phyloP scores from a whole-genome alignment of 1,140 invertebrate species.

The Apis cerana region DNA sequence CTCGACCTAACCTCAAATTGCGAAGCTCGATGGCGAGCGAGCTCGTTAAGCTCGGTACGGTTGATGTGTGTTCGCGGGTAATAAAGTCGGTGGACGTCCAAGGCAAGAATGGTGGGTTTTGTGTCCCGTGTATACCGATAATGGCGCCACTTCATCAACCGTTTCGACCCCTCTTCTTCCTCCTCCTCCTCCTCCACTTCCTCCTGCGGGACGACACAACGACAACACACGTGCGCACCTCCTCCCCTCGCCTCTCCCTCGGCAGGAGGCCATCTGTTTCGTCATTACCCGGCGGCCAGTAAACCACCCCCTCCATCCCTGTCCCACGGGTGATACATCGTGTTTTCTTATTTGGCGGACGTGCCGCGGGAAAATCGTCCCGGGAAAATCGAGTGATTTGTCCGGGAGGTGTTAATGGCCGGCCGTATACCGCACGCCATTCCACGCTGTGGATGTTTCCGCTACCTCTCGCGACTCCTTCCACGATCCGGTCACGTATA shows the following conservation, averaged over 20 bases:
- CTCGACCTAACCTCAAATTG: constrained; percentile 25
- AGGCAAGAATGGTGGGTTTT: constrained; percentile 73
- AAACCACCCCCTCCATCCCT: constrained; percentile 76
- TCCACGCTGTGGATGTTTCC: background rate
- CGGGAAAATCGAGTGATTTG: constrained; percentile 82
- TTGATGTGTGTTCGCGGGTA: constrained; percentile 75
- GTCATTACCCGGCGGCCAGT: constrained; percentile 79
- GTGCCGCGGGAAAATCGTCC: constrained; percentile 79
- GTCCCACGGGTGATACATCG: constrained; percentile 81
- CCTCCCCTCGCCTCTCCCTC: constrained; percentile 27
- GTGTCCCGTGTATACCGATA: constrained; percentile 77
- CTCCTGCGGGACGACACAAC: constrained; percentile 68
- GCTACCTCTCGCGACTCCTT: background rate
- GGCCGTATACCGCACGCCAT: constrained; percentile 22
- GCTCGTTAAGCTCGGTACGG: constrained; percentile 65
- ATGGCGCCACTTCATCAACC: constrained; percentile 79
- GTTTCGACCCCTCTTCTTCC: constrained; percentile 58
- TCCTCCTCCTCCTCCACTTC: constrained; percentile 38
- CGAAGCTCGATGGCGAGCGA: constrained; percentile 47
- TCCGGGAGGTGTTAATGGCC: constrained; percentile 80
- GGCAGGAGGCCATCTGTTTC: constrained; percentile 80
- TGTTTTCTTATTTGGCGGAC: constrained; percentile 81
- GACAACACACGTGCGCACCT: constrained; percentile 30
- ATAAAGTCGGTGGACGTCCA: constrained; percentile 75
- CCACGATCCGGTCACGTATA: too few species aligned